Evolutionary conservation across 30 jellyfish, hydroid and myxozoan genomes (phyloP).

Genomic region (Turritopsis dohrnii): DNA sequence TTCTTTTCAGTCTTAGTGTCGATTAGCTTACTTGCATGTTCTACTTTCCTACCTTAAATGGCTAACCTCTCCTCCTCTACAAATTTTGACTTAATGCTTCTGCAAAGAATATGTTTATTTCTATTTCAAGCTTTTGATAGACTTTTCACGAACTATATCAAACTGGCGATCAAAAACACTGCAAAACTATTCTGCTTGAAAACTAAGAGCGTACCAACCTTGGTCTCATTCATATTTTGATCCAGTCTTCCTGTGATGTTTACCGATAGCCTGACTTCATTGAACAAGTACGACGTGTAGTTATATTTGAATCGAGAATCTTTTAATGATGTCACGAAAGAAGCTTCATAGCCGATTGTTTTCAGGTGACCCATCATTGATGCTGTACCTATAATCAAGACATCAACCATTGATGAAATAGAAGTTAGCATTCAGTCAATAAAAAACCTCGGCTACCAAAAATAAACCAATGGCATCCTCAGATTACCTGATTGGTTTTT

Average conservation of each 20-base stretch:
- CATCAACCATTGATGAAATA: not conserved
- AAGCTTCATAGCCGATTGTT: slow-evolving; percentile 25
- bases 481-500: not conserved
- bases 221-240: slow-evolving; percentile 5
- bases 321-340: not conserved
- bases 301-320: not conserved
- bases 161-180: too few relatives aligned
- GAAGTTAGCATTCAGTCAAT: not conserved
- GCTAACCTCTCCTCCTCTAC: too few relatives aligned
- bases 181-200: too few relatives aligned
- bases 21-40: too few relatives aligned
- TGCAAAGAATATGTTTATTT: too few relatives aligned
- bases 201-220: not conserved
- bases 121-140: too few relatives aligned
- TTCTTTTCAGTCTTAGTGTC: too few relatives aligned
- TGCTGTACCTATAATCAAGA: not conserved
- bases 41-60: too few relatives aligned
- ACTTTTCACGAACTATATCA: too few relatives aligned
- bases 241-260: slow-evolving; percentile 11
- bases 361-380: slow-evolving; percentile 1
- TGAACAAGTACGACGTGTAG: slow-evolving; percentile 6
- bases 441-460: not conserved
- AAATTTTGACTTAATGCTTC: too few relatives aligned
- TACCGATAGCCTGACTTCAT: slow-evolving; percentile 7
- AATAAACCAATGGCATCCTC: not conserved